Percentiles rank a stretch among this genome's conserved stretches.
Evolutionary conservation across 2,113 vertebrate genomes (phyloP).

Genomic region (Kryptolebias marmoratus): DNA sequence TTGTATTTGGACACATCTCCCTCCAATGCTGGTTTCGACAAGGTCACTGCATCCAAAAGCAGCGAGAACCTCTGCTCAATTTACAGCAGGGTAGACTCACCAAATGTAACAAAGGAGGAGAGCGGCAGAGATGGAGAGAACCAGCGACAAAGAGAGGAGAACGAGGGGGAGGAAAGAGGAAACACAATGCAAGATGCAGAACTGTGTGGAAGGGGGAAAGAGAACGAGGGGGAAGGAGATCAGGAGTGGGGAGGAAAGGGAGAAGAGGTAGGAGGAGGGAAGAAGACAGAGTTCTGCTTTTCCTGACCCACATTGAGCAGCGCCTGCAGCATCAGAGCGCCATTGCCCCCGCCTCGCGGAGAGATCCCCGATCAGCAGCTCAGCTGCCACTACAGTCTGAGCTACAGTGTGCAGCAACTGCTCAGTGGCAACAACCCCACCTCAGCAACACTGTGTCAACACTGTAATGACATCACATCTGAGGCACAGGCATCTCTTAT

Average conservation of each 20-base stretch:
- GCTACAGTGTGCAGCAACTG: constrained; percentile 56
- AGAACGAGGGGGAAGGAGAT: constrained; percentile 25
- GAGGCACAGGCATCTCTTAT: constrained; percentile 47
- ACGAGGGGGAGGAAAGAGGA: constrained; percentile 37
- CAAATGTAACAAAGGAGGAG: constrained; percentile 67
- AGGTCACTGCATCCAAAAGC: constrained; percentile 66
- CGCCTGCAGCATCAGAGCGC: constrained; percentile 75
- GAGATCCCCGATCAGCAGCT: constrained; percentile 61
- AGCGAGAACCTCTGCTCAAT: constrained; percentile 20
- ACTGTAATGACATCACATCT: constrained; percentile 72
- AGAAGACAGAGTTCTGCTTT: constrained; percentile 71
- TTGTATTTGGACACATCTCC: constrained; percentile 33
- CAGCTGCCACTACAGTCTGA: constrained; percentile 57
- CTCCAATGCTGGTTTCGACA: constrained; percentile 50
- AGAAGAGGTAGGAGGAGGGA: neutral
- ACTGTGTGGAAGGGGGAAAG: constrained; percentile 31
- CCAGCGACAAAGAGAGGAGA: constrained; percentile 32
- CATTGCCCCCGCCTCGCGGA: constrained; percentile 67
- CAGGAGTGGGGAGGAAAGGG: constrained; percentile 43
- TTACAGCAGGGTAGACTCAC: constrained; percentile 43
- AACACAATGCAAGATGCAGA: constrained; percentile 39
- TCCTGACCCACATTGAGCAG: constrained; percentile 83
- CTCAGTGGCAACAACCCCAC: constrained; percentile 73
- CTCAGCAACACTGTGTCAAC: constrained; percentile 68
- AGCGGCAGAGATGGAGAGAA: constrained; percentile 43